Conservation (phyloP, 2,888 invertebrate species). For the Euplexia lucipara region DNA sequence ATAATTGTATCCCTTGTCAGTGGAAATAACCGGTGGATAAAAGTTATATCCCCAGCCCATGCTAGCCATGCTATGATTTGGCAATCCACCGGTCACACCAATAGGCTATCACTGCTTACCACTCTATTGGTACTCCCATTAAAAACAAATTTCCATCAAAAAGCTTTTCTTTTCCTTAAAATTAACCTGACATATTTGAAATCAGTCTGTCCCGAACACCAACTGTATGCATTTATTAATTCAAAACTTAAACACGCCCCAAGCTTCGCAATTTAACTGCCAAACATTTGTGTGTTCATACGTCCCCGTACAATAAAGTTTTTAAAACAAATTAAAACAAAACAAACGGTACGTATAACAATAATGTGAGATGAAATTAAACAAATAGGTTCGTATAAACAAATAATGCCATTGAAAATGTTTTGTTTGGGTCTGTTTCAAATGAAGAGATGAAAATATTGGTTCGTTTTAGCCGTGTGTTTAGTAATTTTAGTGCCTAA, state of each 20-base stretch:
- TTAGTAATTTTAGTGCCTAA: constrained; percentile 1
- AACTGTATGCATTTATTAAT: constrained; percentile 15
- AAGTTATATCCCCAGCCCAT: no score
- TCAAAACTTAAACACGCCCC: constrained; percentile 25
- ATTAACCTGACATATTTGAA: background rate
- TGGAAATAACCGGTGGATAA: no score
- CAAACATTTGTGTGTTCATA: constrained; percentile 26
- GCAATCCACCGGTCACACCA: no score
- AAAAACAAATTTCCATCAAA: background rate
- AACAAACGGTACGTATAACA: constrained; percentile 33
- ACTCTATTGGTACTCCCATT: background rate
- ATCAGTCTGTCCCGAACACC: background rate
- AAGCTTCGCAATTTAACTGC: constrained; percentile 26
- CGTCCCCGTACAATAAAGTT: constrained; percentile 18
- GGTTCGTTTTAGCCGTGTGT: background rate
- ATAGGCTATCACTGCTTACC: no score
- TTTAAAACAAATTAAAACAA: constrained; percentile 41
- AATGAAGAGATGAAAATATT: constrained; percentile 9
- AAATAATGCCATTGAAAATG: constrained; percentile 4
- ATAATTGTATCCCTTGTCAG: no score
- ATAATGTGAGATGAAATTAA: constrained; percentile 31
- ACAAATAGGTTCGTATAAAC: constrained; percentile 15
- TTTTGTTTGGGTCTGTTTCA: constrained; percentile 19
- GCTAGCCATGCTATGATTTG: no score
- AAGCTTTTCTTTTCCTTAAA: background rate